Evolutionary conservation across 2,797 vertebrate species (phyloP).

Genomic region (Epinephelus malabaricus): DNA sequence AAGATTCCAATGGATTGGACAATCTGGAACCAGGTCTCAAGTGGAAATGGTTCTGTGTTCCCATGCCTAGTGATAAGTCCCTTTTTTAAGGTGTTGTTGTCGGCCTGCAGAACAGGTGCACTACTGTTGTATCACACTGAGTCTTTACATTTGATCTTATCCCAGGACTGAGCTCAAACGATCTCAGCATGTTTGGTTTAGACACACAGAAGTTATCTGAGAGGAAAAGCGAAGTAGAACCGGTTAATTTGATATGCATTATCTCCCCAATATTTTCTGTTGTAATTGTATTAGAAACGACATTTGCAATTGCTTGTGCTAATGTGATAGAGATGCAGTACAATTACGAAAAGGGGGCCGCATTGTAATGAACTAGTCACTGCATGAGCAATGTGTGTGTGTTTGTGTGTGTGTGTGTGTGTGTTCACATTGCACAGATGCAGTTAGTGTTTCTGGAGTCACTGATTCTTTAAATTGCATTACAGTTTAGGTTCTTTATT

Average conservation of each 20-base stretch:
- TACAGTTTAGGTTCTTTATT: conserved; percentile 27
- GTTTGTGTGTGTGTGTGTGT: conserved; percentile 4
- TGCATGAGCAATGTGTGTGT: conserved; percentile 16
- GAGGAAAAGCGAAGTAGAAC: conserved; percentile 17
- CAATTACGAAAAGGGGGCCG: conserved; percentile 21
- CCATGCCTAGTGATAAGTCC: neutral
- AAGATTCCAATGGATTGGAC: too few relatives aligned
- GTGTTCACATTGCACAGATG: neutral
- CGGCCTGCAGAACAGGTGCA: conserved; percentile 12
- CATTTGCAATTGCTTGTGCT: conserved; percentile 24
- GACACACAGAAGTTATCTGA: conserved; percentile 7
- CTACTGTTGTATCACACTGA: neutral
- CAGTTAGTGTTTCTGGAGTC: conserved; percentile 10
- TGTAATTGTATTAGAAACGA: conserved; percentile 16
- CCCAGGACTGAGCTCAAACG: conserved; percentile 9
- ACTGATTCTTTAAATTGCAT: conserved; percentile 36
- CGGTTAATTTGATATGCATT: conserved; percentile 24
- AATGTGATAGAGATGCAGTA: conserved; percentile 31
- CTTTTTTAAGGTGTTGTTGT: conserved; percentile 11
- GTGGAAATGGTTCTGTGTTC: too few relatives aligned
- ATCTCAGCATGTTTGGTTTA: neutral
- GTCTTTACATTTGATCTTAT: conserved; percentile 20
- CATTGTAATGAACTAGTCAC: conserved; percentile 32
- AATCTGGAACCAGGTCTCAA: too few relatives aligned
- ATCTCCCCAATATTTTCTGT: neutral